Base-by-base conservation (phyloP, 2,888 invertebrate species). In the Idaea aversata region DNA sequence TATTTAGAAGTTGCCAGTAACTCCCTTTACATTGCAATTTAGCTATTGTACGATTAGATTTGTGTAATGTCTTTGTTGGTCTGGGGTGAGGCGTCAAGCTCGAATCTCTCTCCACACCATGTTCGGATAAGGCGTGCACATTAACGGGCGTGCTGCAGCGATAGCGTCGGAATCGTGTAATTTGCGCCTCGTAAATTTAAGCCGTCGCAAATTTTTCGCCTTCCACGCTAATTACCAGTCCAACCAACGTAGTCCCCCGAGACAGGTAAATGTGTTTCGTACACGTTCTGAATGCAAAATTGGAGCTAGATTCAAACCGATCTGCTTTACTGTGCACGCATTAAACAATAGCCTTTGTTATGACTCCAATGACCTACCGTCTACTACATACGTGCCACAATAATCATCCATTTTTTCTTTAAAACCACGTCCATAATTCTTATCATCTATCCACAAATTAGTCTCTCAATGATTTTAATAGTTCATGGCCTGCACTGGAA, bases 171-270 rank as follows among this genome's bases (percentile, higher is more conserved):
- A 88, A 87, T 91, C 86, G 88, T 89, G 91, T 91, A 92, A 92
- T 93, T 93, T 93, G 90, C 91, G 88, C 92, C 90, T 91, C 92
- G 92, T 92, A 92, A 92, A 92, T 93, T 92, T 88, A 87, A 90
- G 86, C 89, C 83, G 88, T 92, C 90, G 91, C 92, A 91, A 91
- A 91, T 92, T 93, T 93, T 93, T 93, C 91, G 91, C 88, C 85
- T 90, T 88, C 87, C 87, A 83, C 83, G 87, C 92, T 93, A 92
- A 93, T 93, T 93, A 92, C 90, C 87, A 91, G 88, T 89, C 88
- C 47, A 34, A 25, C 16, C 84, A 82, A 83, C 83, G 84, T 82
- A 89, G 90, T 89, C 90, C 90, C 86, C 82, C 76, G 90, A 88
- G 90, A 88, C 89, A 88, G 86, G 86, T 90, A 88, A 92, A 90